These are phyloP conservation scores for Lepidurus packardi DNA, from an alignment of 1,140 invertebrate species.

Conservation along the genomic window DNA sequence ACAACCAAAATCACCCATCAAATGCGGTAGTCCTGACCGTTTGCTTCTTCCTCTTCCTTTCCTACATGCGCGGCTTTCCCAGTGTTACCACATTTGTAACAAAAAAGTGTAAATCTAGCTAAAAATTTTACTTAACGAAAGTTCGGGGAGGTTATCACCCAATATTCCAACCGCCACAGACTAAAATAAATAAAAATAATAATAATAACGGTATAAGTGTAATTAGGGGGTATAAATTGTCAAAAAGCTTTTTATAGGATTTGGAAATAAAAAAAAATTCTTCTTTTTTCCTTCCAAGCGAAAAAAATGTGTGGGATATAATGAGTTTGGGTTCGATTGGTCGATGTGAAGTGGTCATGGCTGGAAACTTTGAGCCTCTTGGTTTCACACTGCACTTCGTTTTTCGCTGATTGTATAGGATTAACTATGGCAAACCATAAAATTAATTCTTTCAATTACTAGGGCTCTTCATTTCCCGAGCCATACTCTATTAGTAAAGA, in stretches of 20 bases:
- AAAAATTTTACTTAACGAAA: neutral
- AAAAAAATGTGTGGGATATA: neutral
- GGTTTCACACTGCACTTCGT: slow-evolving; percentile 6
- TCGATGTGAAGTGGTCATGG: slow-evolving; percentile 21
- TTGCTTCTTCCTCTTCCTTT: neutral
- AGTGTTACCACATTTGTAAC: neutral
- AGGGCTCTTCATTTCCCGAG: neutral
- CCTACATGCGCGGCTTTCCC: neutral
- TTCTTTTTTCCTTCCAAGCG: neutral
- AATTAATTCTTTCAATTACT: neutral
- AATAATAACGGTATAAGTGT: neutral
- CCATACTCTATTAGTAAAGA: neutral
- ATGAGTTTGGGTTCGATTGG: slow-evolving; percentile 1
- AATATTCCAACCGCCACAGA: neutral
- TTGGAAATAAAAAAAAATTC: neutral
- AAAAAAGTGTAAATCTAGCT: neutral
- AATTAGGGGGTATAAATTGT: slow-evolving; percentile 8
- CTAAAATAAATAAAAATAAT: neutral
- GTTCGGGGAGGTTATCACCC: neutral
- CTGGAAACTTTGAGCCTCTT: slow-evolving; percentile 21
- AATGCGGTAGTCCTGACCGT: slow-evolving; percentile 20
- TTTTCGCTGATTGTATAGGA: neutral
- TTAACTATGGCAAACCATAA: neutral
- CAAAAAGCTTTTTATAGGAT: neutral
- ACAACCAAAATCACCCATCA: neutral